Evolutionary conservation across 2,797 vertebrate species (phyloP), one percentile per base, ranked within the genome.

Genomic region (Danio choprae): DNA sequence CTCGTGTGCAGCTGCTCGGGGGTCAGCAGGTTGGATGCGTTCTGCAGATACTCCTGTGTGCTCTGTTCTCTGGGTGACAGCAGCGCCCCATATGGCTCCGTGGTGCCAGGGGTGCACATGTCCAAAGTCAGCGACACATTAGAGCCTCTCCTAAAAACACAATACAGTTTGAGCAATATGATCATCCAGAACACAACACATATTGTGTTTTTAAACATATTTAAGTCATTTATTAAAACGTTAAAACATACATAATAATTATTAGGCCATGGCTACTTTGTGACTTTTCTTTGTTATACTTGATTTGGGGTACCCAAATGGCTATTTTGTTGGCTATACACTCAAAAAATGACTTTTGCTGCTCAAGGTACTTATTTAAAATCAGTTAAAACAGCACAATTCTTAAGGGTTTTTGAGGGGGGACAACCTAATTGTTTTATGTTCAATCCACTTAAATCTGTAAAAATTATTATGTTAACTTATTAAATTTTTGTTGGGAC

Each of bases 91-190:
- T 98, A 99, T 56, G 96, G 96, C 87, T 99, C 97, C 0, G 94
- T 96, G 91, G 95, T 96, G 87, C 97, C 98, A 0, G 97, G 96
- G 0, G 96, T 97, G 84, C 98, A 99, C 98, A 99, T 99, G 88
- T 98, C 98, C 93, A 99, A 88, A 2, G 98, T 99, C 87, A 99
- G 92, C 1, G 98, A 99, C 87, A 99, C 98, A 29, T 99, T 99
- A 84, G 98, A 99, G 82, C 98, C 97, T 87, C 98, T 95, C 93
- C 98, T 99, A 78, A 59, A 22, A 68, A 48, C n/a, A 77, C 38
- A 67, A 38, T 13, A 73, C 4, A 4, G 38, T 71, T 80, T 74
- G 10, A 40, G 44, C 18, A 40, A 68, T 50, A 36, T 8, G 15
- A 71, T 55, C 16, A 10, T 20, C 22, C 40, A 56, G 4, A 43